Percentiles rank a stretch among this genome's conserved stretches.
phyloP scores from a whole-genome alignment of 2,797 vertebrate genomes.

The Denticeps clupeoides region DNA sequence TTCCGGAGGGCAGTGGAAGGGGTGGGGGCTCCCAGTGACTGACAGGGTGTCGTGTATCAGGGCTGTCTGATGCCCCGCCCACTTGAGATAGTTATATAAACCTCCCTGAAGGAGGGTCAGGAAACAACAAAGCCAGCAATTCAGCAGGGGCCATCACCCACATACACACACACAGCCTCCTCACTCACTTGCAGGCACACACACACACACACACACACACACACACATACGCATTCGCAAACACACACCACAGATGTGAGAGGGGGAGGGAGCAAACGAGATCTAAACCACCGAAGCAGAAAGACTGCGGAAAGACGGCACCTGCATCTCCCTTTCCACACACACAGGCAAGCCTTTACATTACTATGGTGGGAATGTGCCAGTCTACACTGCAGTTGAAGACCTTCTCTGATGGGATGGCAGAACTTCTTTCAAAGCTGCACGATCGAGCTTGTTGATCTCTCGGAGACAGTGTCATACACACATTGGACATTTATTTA shows the following conservation, averaged over 20 bases:
- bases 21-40: conserved; percentile 22
- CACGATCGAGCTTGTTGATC: too few species aligned
- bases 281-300: conserved; percentile 25
- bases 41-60: conserved; percentile 54
- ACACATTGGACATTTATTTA: too few species aligned
- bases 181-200: not conserved
- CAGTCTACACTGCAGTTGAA: too few species aligned
- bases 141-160: conserved; percentile 18
- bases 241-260: conserved; percentile 12
- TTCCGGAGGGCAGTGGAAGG: conserved; percentile 13
- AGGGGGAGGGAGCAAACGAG: conserved; percentile 18
- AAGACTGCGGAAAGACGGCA: conserved; percentile 29
- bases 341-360: not conserved
- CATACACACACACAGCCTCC: conserved; percentile 5
- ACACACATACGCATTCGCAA: conserved; percentile 1
- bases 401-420: too few species aligned
- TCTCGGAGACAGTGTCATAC: too few species aligned
- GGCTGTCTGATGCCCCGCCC: conserved; percentile 40
- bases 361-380: too few species aligned
- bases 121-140: conserved; percentile 42
- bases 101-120: conserved; percentile 38
- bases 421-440: too few species aligned
- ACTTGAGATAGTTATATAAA: conserved; percentile 46
- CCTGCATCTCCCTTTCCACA: conserved; percentile 24
- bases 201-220: not conserved